phyloP scores from a whole-genome alignment of 2,797 vertebrate genomes.

The Intellagama lesueurii region DNA sequence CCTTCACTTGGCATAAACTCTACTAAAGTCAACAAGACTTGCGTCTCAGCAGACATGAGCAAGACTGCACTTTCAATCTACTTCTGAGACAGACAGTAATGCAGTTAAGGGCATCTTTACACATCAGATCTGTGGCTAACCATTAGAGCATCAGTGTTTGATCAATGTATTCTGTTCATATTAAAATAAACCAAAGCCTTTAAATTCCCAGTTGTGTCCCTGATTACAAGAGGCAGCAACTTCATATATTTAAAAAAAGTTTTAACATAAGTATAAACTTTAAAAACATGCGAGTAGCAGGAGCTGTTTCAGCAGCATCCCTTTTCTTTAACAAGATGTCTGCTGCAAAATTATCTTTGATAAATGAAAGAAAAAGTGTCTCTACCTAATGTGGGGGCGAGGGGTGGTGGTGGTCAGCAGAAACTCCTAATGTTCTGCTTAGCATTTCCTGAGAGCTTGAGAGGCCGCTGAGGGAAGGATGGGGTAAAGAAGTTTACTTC shows the following conservation, averaged over 20 bases:
- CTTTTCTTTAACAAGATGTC: neutral
- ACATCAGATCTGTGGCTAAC: neutral
- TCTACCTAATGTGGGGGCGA: neutral
- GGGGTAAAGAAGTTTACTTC: neutral
- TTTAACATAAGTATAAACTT: neutral
- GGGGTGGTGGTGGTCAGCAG: neutral
- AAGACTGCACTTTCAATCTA: slow-evolving; percentile 28
- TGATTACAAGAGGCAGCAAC: neutral
- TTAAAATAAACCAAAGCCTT: neutral
- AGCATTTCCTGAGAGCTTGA: neutral
- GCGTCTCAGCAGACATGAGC: neutral
- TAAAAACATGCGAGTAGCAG: neutral
- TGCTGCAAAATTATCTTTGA: neutral
- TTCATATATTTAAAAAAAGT: neutral
- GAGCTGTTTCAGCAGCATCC: neutral
- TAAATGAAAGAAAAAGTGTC: neutral
- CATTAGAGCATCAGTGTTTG: neutral
- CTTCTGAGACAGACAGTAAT: slow-evolving; percentile 53
- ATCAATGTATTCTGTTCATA: neutral
- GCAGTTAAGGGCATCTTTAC: slow-evolving; percentile 35
- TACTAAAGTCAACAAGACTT: neutral
- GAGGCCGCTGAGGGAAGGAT: neutral
- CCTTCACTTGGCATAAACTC: neutral
- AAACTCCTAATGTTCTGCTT: no score
- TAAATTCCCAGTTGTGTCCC: neutral